These are phyloP conservation scores for Vesta saturnalis DNA, from an alignment of 2,888 invertebrate species.

Conservation along the genomic window DNA sequence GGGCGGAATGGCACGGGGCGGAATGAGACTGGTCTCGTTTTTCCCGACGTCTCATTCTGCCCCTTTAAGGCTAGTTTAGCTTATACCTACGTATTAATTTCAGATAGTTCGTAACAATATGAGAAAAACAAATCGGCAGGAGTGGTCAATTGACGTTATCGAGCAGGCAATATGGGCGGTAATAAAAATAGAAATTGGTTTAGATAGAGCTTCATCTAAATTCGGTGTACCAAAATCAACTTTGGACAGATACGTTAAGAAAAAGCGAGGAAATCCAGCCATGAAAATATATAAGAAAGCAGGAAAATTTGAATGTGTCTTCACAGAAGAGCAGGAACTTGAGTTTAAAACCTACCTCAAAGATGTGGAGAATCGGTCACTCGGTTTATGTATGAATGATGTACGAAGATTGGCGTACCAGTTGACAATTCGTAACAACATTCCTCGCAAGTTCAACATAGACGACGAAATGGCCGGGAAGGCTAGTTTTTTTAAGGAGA, in stretches of 20 bases:
- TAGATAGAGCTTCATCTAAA: background rate
- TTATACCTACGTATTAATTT: too few species aligned
- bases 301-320: too few species aligned
- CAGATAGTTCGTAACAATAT: too few species aligned
- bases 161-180: background rate
- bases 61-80: too few species aligned
- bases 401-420: background rate
- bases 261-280: too few species aligned
- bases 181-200: background rate
- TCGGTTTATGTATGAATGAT: conserved; percentile 6
- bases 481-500: background rate
- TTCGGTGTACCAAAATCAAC: too few species aligned
- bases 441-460: background rate
- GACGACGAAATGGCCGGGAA: background rate
- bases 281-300: too few species aligned
- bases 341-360: conserved; percentile 2
- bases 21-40: too few species aligned
- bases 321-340: conserved; percentile 3
- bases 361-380: background rate
- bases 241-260: conserved; percentile 5
- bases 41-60: background rate
- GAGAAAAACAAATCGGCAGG: too few species aligned
- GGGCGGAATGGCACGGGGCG: too few species aligned
- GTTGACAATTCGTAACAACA: background rate
- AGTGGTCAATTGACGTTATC: too few species aligned